Evolutionary conservation across 2,797 vertebrate species (phyloP), one percentile per base, ranked within the genome.

Genomic region (Cynopterus sphinx): DNA sequence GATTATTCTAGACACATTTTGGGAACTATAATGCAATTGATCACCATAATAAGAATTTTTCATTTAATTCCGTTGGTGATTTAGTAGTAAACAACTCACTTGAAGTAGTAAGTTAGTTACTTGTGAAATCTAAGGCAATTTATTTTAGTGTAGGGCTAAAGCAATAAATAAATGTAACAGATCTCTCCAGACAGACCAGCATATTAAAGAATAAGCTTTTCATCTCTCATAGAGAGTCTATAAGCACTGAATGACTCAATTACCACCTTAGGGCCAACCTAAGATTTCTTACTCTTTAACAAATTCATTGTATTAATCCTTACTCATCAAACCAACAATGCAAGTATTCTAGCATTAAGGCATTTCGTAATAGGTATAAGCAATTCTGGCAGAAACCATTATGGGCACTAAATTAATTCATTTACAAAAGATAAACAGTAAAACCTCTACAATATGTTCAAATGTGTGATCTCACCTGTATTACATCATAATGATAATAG

Each of bases 51-150:
- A 84, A 79, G 36, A 81, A 83, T 49, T 90, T 84, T 90, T 81
- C 74, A 51, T 28, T 94, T 83, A 82, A 88, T 92, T 43, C 46
- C 94, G 77, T 0, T 57, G 70, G 75, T 87, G 49, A 89, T 21
- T 94, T 68, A 77, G 43, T 19, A 87, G n/a, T 59, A 63, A 94
- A 79, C 53, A 95, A 75, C 39, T 81, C 41, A 51, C 41, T 41
- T 93, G 61, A 70, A 17, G 22, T 71, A 61, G 12, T 77, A 87
- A 63, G 39, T 49, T 94, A 94, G 77, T 83, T 87, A 81, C 33
- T 74, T 94, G 70, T 41, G 68, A 96, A 91, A 93, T n/a, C 33
- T 36, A 70, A 90, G 39, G 74, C 57, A 85, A 73, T 88, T 91
- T 49, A 87, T 26, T 71, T 93, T 68, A 89, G 28, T 77, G 36